Percentiles rank a stretch among this genome's conserved stretches.
Conservation (phyloP, 2,888 invertebrate genomes). For the Drosophila pegasa region DNA sequence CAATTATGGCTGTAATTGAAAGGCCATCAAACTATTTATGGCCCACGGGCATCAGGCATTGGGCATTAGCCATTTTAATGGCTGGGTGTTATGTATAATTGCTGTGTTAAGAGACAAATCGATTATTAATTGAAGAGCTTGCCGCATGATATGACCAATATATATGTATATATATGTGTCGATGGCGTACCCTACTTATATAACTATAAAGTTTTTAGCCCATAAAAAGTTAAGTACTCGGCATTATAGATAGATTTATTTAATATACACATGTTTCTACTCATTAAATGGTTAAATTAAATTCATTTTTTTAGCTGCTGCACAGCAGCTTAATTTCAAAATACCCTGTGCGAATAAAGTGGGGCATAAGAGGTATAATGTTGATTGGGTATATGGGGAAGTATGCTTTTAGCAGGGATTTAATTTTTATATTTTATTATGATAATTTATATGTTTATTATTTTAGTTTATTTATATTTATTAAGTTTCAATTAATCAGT, state of each 20-base stretch:
- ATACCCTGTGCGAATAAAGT: constrained; percentile 2
- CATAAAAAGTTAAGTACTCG: constrained; percentile 7
- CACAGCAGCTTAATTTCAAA: not conserved
- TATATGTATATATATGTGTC: not conserved
- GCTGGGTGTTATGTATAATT: not conserved
- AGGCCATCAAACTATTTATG: constrained; percentile 17
- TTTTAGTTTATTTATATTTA: too few species aligned
- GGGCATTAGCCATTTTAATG: not conserved
- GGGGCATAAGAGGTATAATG: not conserved
- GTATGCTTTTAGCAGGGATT: not conserved
- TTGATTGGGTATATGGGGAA: not conserved
- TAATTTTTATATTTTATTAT: too few species aligned
- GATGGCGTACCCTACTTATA: not conserved
- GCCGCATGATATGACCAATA: not conserved
- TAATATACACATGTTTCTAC: constrained; percentile 10
- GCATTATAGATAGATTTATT: constrained; percentile 1
- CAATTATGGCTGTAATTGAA: constrained; percentile 6
- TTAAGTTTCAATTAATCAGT: too few species aligned
- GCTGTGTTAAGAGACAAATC: constrained; percentile 5
- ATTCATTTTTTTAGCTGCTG: not conserved
- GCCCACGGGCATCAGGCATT: not conserved
- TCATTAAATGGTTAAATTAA: constrained; percentile 1
- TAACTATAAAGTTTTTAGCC: not conserved
- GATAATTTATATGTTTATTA: too few species aligned
- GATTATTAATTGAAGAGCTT: constrained; percentile 13